Evolutionary conservation across 2,888 invertebrate species (phyloP).

Genomic region (Encarsia formosa): DNA sequence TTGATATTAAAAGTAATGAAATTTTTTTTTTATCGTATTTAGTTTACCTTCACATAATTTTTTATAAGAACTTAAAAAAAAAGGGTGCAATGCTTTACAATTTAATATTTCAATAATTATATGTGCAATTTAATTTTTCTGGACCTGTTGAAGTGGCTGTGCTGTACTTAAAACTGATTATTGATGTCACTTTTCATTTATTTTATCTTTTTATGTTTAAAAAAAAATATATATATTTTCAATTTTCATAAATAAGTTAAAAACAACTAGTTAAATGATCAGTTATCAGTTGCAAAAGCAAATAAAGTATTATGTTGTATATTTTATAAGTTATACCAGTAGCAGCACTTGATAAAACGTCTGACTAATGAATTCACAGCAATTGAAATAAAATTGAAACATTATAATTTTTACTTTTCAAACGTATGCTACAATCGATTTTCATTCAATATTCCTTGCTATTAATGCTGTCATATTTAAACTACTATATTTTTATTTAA

Average conservation of each 20-base stretch:
- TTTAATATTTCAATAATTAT: slow-evolving; percentile 15
- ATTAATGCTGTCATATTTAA: slow-evolving; percentile 24
- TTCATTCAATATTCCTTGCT: slow-evolving; percentile 15
- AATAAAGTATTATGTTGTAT: slow-evolving; percentile 25
- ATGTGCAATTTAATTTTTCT: slow-evolving; percentile 21
- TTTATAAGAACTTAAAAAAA: slow-evolving; percentile 12
- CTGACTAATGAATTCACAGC: slow-evolving; percentile 2
- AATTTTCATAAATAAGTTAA: too few species aligned
- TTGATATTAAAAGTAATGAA: too few species aligned
- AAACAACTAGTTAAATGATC: slow-evolving; percentile 5
- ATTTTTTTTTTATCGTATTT: slow-evolving; percentile 14
- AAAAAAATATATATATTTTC: too few species aligned
- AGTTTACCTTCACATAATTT: slow-evolving; percentile 10
- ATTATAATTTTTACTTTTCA: slow-evolving; percentile 11
- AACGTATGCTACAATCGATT: slow-evolving; percentile 6
- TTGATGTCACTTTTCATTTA: slow-evolving; percentile 20
- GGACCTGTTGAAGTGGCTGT: slow-evolving; percentile 25
- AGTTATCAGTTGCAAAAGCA: slow-evolving; percentile 25
- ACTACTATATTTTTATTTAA: slow-evolving; percentile 13
- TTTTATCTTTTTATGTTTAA: too few species aligned
- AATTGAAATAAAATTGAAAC: slow-evolving; percentile 4
- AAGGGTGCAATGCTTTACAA: slow-evolving; percentile 17
- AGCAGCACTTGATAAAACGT: slow-evolving; percentile 16
- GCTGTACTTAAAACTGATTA: slow-evolving; percentile 29
- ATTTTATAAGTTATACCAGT: slow-evolving; percentile 15